These are phyloP conservation scores for Mastomys natalensis DNA, from an alignment of 2,113 vertebrate species.

Conservation along the genomic window DNA sequence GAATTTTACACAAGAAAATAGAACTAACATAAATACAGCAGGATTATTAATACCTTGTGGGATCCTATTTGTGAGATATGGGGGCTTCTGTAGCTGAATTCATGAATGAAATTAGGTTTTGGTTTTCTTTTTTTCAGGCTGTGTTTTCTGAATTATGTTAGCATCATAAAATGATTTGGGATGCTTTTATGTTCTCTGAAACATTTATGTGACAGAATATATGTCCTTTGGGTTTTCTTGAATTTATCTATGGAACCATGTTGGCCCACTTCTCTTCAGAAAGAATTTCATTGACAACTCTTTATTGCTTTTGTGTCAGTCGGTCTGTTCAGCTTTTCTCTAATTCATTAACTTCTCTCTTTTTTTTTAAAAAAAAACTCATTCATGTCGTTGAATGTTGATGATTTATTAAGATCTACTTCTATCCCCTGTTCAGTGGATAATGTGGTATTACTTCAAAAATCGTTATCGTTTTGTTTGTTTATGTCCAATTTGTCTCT, in stretches of 20 bases:
- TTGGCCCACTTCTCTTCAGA: slow-evolving; percentile 42
- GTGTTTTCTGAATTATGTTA: slow-evolving; percentile 53
- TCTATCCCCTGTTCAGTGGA: no score
- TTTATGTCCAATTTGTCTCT: neutral
- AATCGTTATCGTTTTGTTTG: neutral
- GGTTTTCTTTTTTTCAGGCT: slow-evolving; percentile 32
- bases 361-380: neutral
- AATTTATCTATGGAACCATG: slow-evolving; percentile 36
- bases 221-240: slow-evolving; percentile 49
- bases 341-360: neutral
- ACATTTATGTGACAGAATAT: slow-evolving; percentile 36
- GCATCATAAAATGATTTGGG: slow-evolving; percentile 64
- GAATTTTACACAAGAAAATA: slow-evolving; percentile 33
- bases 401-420: slow-evolving; percentile 35
- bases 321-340: neutral
- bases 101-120: slow-evolving; percentile 26
- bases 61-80: slow-evolving; percentile 32
- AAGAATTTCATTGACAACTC: slow-evolving; percentile 44
- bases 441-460: neutral
- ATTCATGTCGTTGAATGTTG: slow-evolving; percentile 34
- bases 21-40: neutral
- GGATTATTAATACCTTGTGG: neutral
- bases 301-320: slow-evolving; percentile 58
- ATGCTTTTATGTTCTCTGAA: slow-evolving; percentile 67
- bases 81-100: slow-evolving; percentile 50